Base-by-base conservation (phyloP, 2,888 invertebrate genomes). In the Aromia moschata region DNA sequence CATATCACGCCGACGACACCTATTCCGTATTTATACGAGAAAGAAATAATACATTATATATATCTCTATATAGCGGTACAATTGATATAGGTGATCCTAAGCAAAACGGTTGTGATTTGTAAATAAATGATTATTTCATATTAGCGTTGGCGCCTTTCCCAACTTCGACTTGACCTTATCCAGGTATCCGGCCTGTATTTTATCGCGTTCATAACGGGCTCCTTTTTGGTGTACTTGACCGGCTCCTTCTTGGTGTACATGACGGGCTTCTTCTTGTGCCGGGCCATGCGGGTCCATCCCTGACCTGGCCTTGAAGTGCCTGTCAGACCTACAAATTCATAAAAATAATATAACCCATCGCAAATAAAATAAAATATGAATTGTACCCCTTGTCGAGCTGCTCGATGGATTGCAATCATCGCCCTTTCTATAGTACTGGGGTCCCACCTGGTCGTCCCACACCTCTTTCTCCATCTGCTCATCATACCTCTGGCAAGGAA, bases 371-470 rank as follows among this genome's bases (percentile, higher is more conserved):
- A 5, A 25, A 25, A 25, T 5, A 3, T 7, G 25, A 25, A 3
- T 62, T 25, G 51, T 77, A 82, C 79, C 77, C 71, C 70, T 81
- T 73, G 49, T 78, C 70, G 11, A 79, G 67, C 70, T 75, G 78
- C 69, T 84, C 83, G 79, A 76, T 0, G 82, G 79, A 64, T 82
- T 75, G 65, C 82, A 84, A 70, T 81, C 79, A 43, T 81, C 79
- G 9, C 79, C 81, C 70, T 79, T 82, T 64, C 71, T 77, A 65
- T 84, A 84, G 68, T 82, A 68, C 7, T 81, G 79, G 62, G 82
- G 81, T 7, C 77, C 79, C 18, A 80, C 69, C 62, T 78, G 76
- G 25, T 77, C 75, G 16, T 81, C 79, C 43, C 72, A 72, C 30
- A 78, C 69, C 16, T 80, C 77, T 62, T 81, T 70, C 40, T 80